Evolutionary conservation across 2,797 vertebrate genomes (phyloP).

Genomic region (Syngnathus rostellatus): DNA sequence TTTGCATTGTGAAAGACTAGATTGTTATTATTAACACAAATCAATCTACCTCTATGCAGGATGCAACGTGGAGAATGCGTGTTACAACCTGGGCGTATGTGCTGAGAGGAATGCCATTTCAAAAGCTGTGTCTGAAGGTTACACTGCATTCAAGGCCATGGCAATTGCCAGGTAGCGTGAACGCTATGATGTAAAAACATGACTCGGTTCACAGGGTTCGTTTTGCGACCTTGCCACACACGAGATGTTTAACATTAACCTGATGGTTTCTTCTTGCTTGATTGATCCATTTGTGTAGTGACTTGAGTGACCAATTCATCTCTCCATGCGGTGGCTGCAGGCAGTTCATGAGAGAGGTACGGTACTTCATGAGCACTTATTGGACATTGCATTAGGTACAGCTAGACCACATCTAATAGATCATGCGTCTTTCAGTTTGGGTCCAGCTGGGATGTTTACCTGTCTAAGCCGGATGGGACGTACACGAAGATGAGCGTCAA

Average conservation of each 20-base stretch:
- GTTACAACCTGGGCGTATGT: conserved; percentile 75
- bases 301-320: conserved; percentile 75
- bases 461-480: conserved; percentile 75
- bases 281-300: conserved; percentile 58
- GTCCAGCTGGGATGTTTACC: conserved; percentile 71
- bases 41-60: conserved; percentile 59
- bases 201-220: background rate
- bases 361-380: background rate
- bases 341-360: conserved; percentile 92
- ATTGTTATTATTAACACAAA: background rate
- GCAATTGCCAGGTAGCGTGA: conserved; percentile 76
- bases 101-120: conserved; percentile 80
- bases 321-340: conserved; percentile 86
- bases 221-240: background rate
- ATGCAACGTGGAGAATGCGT: conserved; percentile 88
- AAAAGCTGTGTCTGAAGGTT: conserved; percentile 82
- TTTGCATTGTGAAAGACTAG: too few species aligned
- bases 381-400: background rate
- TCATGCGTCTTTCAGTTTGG: conserved; percentile 73
- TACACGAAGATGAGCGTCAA: conserved; percentile 67
- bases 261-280: background rate
- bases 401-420: too few species aligned
- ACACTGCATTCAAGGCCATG: conserved; percentile 78
- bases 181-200: background rate
- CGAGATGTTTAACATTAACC: background rate